Base-by-base conservation (phyloP, 2,888 invertebrate species). In the Thyatira batis region DNA sequence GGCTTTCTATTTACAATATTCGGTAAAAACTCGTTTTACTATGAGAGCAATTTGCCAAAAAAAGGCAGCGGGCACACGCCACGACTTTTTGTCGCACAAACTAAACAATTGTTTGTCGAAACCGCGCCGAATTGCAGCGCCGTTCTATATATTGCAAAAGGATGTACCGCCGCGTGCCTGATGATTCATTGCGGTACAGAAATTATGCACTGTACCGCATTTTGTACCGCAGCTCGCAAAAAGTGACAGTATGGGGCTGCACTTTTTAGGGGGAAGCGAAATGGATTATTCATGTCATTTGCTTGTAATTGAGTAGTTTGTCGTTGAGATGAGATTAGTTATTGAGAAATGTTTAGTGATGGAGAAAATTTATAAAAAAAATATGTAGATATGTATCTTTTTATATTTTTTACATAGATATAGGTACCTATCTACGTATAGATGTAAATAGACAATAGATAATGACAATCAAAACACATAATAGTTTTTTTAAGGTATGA, bases 121-220 rank as follows among this genome's bases (percentile, higher is more conserved):
- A 79, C 85, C 87, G 85, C 78, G 65, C 76, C 89, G 78, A 89
- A 92, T 90, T 81, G 86, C 69, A 69, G 70, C 84, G 78, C 69
- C 74, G 85, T 76, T 70, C 73, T 57, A 61, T 67, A 84, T 87
- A 92, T 88, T 88, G 88, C 76, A 67, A 78, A 85, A 85, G 84
- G 85, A 87, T 89, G 90, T 88, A 28, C 73, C 60, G 81, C 56
- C 90, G 78, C 87, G 89, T 84, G 87, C 61, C 82, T 61, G 54
- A 59, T 69, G 76, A 77, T 77, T 74, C 71, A 76, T 73, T 67
- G 74, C 64, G 71, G 72, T 71, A 65, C 69, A 63, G 53, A 61
- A 68, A 61, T 63, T 58, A 59, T 58, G 50, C 49, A 57, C 33
- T 46, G 48, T 51, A 23, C 17, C 61, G 46, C n/a, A 28, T 6